Percentiles rank a stretch among this genome's conserved stretches.
Evolutionary conservation across 1,140 invertebrate species (phyloP).

Genomic region (Zophobas morio): DNA sequence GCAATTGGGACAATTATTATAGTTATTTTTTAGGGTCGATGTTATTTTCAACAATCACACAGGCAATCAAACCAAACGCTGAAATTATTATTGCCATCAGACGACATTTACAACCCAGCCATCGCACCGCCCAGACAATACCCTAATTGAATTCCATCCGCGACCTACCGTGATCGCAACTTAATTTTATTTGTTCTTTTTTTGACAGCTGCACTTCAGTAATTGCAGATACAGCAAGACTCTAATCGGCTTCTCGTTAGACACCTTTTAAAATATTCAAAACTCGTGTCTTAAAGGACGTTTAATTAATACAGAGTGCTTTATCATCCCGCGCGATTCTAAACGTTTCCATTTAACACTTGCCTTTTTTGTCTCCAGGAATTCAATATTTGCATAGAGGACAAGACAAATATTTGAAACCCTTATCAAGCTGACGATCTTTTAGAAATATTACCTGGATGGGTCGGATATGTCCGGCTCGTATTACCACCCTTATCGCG

Average conservation of each 20-base stretch:
- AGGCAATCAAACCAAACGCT: too few relatives aligned
- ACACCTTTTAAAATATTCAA: conserved; percentile 19
- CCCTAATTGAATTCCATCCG: too few relatives aligned
- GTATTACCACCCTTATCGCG: background rate
- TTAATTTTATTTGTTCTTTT: too few relatives aligned
- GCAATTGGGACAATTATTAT: background rate
- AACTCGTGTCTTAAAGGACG: conserved; percentile 2
- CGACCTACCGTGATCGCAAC: too few relatives aligned
- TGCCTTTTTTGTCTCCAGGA: background rate
- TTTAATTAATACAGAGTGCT: conserved; percentile 11
- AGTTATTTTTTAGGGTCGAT: too few relatives aligned
- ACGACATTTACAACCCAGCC: too few relatives aligned
- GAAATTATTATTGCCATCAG: too few relatives aligned
- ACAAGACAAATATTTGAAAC: conserved; percentile 8
- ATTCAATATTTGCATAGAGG: conserved; percentile 1
- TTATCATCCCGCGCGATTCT: conserved; percentile 4
- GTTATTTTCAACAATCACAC: too few relatives aligned
- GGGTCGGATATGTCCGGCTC: background rate
- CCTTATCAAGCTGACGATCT: conserved; percentile 8
- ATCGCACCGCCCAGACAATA: too few relatives aligned
- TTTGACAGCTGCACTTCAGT: too few relatives aligned
- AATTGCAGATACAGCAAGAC: background rate
- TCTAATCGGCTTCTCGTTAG: conserved; percentile 6
- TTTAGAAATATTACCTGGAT: conserved; percentile 5
- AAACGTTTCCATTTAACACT: conserved; percentile 3